Evolutionary conservation across 2,113 vertebrate genomes (phyloP).

Genomic region (Notechis scutatus): DNA sequence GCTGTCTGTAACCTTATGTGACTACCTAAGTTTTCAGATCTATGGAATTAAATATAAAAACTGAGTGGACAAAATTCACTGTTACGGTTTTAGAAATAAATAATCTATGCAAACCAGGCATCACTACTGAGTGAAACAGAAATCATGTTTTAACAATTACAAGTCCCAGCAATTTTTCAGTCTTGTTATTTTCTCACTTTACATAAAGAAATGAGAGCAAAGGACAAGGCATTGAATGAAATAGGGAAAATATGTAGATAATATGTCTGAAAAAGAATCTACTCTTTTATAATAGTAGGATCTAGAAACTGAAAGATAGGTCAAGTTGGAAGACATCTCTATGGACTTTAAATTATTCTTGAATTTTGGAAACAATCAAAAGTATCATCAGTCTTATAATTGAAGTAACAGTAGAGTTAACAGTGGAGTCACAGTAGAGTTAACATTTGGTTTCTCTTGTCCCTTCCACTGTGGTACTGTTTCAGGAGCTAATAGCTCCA

Average conservation of each 20-base stretch:
- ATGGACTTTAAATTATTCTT: background rate
- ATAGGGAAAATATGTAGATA: background rate
- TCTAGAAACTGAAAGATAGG: background rate
- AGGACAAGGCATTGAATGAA: background rate
- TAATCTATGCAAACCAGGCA: background rate
- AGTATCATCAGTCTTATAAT: background rate
- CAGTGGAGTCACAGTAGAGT: too few species aligned
- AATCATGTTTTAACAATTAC: background rate
- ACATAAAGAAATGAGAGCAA: background rate
- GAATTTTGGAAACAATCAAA: background rate
- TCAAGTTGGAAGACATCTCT: background rate
- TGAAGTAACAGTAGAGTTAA: background rate
- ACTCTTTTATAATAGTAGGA: background rate
- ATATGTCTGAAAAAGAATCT: background rate
- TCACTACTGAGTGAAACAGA: background rate
- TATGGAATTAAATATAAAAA: background rate
- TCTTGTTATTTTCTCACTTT: too few species aligned
- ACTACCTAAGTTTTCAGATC: background rate
- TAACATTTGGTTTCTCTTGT: too few species aligned
- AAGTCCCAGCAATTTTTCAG: background rate
- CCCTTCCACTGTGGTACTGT: too few species aligned
- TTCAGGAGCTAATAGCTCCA: too few species aligned
- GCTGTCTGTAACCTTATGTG: conserved; percentile 17
- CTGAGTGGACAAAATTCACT: background rate
- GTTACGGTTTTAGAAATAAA: background rate